These are phyloP conservation scores for Chrysocyon brachyurus DNA, from an alignment of 2,797 vertebrate species.

Conservation along the genomic window DNA sequence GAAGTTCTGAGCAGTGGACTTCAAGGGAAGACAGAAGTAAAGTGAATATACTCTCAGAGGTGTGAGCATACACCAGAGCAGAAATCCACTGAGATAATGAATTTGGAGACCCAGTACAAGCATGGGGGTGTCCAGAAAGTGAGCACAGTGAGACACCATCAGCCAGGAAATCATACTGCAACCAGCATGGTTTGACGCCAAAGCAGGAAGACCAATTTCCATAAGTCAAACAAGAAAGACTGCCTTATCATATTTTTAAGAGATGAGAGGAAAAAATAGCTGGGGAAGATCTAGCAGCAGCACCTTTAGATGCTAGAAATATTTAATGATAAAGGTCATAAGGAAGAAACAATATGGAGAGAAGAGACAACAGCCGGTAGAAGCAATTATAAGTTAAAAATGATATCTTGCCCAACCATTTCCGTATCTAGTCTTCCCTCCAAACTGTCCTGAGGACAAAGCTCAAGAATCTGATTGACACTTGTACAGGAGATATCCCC, in stretches of 20 bases:
- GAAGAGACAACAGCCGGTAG: neutral
- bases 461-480: neutral
- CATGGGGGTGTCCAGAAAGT: neutral
- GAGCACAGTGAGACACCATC: neutral
- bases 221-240: conserved; percentile 16
- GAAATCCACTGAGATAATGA: neutral
- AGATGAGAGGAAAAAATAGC: neutral
- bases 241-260: conserved; percentile 29
- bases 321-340: neutral
- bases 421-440: neutral
- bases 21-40: neutral
- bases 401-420: neutral
- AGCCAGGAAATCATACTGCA: conserved; percentile 12
- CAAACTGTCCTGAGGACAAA: neutral
- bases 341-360: neutral
- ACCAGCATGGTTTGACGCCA: neutral
- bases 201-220: neutral
- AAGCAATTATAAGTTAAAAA: conserved; percentile 35
- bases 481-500: neutral
- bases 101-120: neutral
- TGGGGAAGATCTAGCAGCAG: neutral
- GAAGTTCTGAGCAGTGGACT: neutral
- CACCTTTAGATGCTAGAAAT: neutral
- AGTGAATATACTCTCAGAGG: neutral
- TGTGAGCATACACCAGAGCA: neutral